These are phyloP conservation scores for Notiomystis cincta DNA, from an alignment of 2,113 vertebrate genomes.

Conservation along the genomic window DNA sequence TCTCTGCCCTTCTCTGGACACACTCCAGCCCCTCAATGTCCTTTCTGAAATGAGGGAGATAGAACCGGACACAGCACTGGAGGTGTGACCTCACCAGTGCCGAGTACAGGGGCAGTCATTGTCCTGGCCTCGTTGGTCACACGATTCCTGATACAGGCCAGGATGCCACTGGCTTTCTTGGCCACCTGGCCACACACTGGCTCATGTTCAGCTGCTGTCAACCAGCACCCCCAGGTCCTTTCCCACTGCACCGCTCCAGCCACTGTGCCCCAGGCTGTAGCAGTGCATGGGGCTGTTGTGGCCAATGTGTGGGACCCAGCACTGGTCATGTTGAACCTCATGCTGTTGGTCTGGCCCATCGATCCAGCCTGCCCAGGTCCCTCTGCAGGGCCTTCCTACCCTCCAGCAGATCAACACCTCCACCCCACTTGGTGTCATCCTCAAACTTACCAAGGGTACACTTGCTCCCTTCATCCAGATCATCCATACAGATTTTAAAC, in stretches of 20 bases:
- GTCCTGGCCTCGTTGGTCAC: not conserved
- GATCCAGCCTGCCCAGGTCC: not conserved
- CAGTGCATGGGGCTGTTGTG: not conserved
- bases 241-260: too few species aligned
- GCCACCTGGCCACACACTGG: not conserved
- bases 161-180: not conserved
- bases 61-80: not conserved
- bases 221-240: not conserved
- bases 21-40: not conserved
- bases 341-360: rapidly evolving
- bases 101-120: rapidly evolving
- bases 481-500: not conserved
- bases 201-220: rapidly evolving
- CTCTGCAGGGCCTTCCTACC: not conserved
- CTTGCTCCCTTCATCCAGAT: not conserved
- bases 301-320: rapidly evolving
- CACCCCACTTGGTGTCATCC: too few species aligned
- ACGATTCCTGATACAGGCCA: not conserved
- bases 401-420: not conserved
- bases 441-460: not conserved
- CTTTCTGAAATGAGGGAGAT: too few species aligned
- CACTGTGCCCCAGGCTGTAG: not conserved
- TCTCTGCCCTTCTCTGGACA: not conserved
- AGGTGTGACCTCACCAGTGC: not conserved
- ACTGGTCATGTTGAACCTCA: not conserved